A percentile compares a stretch with the other conserved stretches of the same genome.
Evolutionary conservation across 2,888 invertebrate species (phyloP).

Genomic region (Scaptodrosophila latifasciaeformis): DNA sequence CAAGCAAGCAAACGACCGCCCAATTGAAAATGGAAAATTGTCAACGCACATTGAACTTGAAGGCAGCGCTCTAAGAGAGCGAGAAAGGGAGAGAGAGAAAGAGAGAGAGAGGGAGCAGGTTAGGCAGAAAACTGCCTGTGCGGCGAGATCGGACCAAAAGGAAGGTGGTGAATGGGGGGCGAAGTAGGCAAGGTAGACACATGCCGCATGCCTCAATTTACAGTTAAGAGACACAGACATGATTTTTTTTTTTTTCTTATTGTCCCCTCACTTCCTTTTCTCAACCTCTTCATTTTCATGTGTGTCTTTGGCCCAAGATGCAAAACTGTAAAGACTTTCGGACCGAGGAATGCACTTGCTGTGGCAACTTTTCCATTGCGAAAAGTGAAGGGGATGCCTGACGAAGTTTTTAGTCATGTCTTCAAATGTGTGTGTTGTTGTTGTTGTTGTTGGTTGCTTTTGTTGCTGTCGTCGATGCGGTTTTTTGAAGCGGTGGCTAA

Average conservation of each 20-base stretch:
- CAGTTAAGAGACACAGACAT: slow-evolving; percentile 54
- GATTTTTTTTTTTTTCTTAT: too few species aligned
- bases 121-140: too few species aligned
- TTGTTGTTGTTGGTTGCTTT: slow-evolving; percentile 18
- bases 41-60: slow-evolving; percentile 69
- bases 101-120: neutral
- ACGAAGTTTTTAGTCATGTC: neutral
- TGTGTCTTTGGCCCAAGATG: slow-evolving; percentile 38
- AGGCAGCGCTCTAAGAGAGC: slow-evolving; percentile 17
- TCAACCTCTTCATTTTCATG: neutral
- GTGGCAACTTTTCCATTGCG: slow-evolving; percentile 55
- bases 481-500: slow-evolving; percentile 28
- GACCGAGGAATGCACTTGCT: slow-evolving; percentile 63
- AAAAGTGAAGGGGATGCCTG: slow-evolving; percentile 54
- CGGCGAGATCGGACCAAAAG: too few species aligned
- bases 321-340: slow-evolving; percentile 64
- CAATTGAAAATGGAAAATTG: slow-evolving; percentile 62
- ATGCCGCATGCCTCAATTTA: slow-evolving; percentile 51
- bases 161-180: neutral
- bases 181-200: neutral
- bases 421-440: slow-evolving; percentile 16
- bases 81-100: neutral
- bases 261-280: too few species aligned
- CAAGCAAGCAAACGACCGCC: slow-evolving; percentile 50
- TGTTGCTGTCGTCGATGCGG: slow-evolving; percentile 14